Evolutionary conservation across 2,888 invertebrate species (phyloP).

Genomic region (Poecilus cupreus): DNA sequence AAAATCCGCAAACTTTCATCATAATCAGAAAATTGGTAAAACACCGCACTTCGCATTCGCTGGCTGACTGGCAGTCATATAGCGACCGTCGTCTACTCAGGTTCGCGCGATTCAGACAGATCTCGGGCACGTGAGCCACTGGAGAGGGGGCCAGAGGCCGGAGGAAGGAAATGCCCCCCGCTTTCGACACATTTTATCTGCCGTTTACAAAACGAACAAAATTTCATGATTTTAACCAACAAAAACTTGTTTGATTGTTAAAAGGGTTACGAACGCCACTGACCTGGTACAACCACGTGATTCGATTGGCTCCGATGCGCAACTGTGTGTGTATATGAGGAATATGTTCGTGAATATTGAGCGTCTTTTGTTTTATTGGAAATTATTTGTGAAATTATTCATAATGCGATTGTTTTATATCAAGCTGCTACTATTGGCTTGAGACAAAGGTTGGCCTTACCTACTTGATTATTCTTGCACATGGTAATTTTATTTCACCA

Average conservation of each 20-base stretch:
- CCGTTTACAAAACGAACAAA: neutral
- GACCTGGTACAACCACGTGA: neutral
- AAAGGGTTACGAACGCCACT: constrained; percentile 13
- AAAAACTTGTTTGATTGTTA: constrained; percentile 19
- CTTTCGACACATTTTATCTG: constrained; percentile 9
- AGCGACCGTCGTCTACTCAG: neutral
- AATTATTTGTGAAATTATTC: constrained; percentile 36
- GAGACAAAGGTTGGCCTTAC: neutral
- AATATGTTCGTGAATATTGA: constrained; percentile 32
- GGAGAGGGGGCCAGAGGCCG: neutral
- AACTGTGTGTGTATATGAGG: neutral
- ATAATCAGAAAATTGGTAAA: neutral
- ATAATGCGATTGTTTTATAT: constrained; percentile 25
- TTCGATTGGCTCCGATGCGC: neutral
- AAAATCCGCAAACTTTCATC: constrained; percentile 23
- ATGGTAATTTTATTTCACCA: neutral
- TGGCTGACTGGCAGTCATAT: neutral
- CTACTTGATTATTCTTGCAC: constrained; percentile 8
- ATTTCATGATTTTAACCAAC: constrained; percentile 11
- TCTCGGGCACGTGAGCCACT: constrained; percentile 9
- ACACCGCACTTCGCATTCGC: neutral
- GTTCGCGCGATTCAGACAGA: constrained; percentile 18
- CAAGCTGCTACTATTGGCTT: neutral
- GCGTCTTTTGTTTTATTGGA: constrained; percentile 31
- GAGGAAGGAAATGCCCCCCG: neutral